phyloP scores from a whole-genome alignment of 2,113 vertebrate genomes.

The Rhynchopsitta pachyrhyncha region DNA sequence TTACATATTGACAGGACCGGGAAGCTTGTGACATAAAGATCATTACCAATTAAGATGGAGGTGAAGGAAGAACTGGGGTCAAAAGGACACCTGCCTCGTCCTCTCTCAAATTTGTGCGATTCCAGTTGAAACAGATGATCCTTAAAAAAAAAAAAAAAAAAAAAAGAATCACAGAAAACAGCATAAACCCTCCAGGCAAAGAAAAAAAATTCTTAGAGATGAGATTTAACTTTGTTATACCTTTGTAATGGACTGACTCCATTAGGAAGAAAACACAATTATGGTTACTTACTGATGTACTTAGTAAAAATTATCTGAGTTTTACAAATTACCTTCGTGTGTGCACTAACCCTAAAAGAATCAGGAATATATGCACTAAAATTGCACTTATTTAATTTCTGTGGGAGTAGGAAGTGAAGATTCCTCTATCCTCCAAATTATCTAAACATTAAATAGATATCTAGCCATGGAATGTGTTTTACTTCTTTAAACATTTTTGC shows the following conservation, averaged over 20 bases:
- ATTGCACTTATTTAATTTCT: background rate
- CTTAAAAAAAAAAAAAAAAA: conserved; percentile 64
- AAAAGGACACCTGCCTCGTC: conserved; percentile 91
- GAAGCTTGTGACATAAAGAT: conserved; percentile 23
- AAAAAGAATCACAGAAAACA: background rate
- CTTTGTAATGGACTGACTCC: background rate
- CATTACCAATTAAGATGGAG: conserved; percentile 88
- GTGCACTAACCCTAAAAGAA: background rate
- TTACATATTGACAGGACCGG: background rate
- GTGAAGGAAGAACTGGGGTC: conserved; percentile 88
- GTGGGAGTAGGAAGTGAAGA: background rate
- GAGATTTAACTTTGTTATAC: background rate
- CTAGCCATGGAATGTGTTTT: conserved; percentile 9
- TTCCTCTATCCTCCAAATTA: background rate
- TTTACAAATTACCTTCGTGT: background rate
- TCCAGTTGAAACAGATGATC: conserved; percentile 85
- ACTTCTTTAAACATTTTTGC: background rate
- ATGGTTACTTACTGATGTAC: background rate
- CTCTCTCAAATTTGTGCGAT: conserved; percentile 81
- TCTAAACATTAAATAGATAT: background rate
- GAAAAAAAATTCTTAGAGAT: background rate
- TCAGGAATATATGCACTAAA: background rate
- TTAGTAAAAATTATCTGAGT: background rate
- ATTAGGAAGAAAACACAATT: background rate
- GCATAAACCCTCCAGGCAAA: background rate